Evolutionary conservation across 1,140 invertebrate species (phyloP), one percentile per base, ranked within the genome.

Genomic region (Riptortus pedestris): DNA sequence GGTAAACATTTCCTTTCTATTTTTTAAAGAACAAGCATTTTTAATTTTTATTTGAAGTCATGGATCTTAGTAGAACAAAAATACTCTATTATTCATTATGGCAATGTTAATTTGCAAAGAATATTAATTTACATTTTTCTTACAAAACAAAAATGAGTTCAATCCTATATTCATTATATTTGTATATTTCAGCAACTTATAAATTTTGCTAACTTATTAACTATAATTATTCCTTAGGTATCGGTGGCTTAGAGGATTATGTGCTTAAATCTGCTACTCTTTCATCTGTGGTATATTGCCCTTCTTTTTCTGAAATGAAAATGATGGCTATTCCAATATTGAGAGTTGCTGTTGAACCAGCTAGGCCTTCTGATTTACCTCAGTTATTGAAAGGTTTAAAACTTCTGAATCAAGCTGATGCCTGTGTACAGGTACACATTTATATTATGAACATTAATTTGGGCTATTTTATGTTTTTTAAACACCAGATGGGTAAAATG

Each of bases 321-420:
- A 81, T 85, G 47, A 82, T 90, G 69, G 83, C 85, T 2, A 83
- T 86, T 31, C 95, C 96, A 0, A 96, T 99, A 68, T 77, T 99
- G 0, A 81, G 93, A 63, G 96, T 99, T 2, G 94, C 96, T 9
- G 78, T 99, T n/a, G 92, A 97, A 74, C 91, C 95, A 2, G 81
- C 83, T 58, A 83, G 91, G 73, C 84, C 90, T 0, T 81, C 81
- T 57, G 89, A 96, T 70, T 77, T 97, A 73, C 79, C 85, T 43
- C 81, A 86, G 67, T 74, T 99, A n/a, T 80, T 91, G 0, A 81
- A 84, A 72, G 70, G 84, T 2, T 74, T 96, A 28, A 83, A 84
- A 69, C 73, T 93, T 24, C 75, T 96, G 18, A 93, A 93, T 74
- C 91, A 97, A 76, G 90, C 95, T 0, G 96, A 98, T 77, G 86